Evolutionary conservation across 30 jellyfish, hydroid and myxozoan species (phyloP).

Genomic region (Cassiopea andromeda): DNA sequence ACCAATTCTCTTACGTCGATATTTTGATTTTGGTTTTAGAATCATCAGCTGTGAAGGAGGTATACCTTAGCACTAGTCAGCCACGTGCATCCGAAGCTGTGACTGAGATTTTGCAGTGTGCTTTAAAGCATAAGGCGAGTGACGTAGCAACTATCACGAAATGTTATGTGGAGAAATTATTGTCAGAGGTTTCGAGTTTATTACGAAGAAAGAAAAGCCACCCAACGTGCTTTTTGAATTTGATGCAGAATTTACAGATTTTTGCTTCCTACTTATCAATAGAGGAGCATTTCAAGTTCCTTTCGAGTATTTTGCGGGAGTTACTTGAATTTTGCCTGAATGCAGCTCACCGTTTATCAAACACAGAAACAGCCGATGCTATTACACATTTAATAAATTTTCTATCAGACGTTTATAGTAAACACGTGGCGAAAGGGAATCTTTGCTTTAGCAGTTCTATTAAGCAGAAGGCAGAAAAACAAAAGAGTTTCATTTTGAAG

Average conservation of each 20-base stretch:
- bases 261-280: not conserved
- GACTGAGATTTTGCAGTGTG: not conserved
- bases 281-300: not conserved
- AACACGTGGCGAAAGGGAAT: not conserved
- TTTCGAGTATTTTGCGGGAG: not conserved
- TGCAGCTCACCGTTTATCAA: not conserved
- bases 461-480: not conserved
- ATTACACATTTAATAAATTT: not conserved
- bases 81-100: not conserved
- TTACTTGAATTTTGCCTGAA: not conserved
- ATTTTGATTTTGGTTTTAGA: not conserved
- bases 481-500: not conserved
- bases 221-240: not conserved
- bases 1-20: not conserved
- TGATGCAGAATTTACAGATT: not conserved
- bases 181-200: not conserved
- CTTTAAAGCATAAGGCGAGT: not conserved
- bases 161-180: not conserved
- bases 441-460: not conserved
- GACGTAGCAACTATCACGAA: not conserved
- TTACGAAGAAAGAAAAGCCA: not conserved
- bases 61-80: not conserved
- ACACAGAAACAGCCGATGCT: not conserved
- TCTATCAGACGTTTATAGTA: not conserved
- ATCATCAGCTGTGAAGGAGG: not conserved